Conservation (phyloP, 1,140 invertebrate genomes). For the Caligus rogercresseyi region DNA sequence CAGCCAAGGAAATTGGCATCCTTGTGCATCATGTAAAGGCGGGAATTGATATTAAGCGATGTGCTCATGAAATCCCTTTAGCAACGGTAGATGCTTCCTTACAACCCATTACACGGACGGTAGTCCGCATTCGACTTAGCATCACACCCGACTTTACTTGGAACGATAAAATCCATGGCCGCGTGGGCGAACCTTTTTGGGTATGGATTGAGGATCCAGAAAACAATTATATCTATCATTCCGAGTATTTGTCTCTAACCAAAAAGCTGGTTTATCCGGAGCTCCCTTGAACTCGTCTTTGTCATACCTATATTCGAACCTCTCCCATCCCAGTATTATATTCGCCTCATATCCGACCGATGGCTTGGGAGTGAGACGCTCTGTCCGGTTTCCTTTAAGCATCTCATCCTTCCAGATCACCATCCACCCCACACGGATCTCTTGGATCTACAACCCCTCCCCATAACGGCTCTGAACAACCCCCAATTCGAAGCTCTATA, state of each 20-base stretch:
- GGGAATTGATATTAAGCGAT: conserved; percentile 58
- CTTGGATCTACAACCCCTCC: conserved; percentile 71
- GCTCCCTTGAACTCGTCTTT: conserved; percentile 70
- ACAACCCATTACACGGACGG: conserved; percentile 84
- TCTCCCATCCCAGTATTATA: conserved; percentile 74
- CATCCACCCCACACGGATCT: conserved; percentile 88
- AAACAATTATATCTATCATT: conserved; percentile 84
- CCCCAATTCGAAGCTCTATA: conserved; percentile 59
- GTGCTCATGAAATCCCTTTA: conserved; percentile 61
- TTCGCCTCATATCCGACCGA: conserved; percentile 65
- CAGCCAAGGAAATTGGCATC: conserved; percentile 59
- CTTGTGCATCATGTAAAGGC: conserved; percentile 56
- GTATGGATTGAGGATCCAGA: conserved; percentile 94
- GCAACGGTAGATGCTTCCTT: conserved; percentile 62
- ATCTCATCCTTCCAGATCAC: conserved; percentile 74
- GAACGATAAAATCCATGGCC: conserved; percentile 76
- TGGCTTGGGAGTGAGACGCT: conserved; percentile 67
- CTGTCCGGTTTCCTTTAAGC: conserved; percentile 60
- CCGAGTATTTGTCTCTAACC: conserved; percentile 73
- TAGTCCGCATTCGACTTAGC: conserved; percentile 64
- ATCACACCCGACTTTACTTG: conserved; percentile 70
- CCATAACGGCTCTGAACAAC: conserved; percentile 62
- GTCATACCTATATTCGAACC: conserved; percentile 88
- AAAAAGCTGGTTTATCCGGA: conserved; percentile 52
- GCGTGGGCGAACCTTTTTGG: conserved; percentile 76